phyloP scores from a whole-genome alignment of 2,888 invertebrate genomes.

The Chaetogeoica ovagalla region DNA sequence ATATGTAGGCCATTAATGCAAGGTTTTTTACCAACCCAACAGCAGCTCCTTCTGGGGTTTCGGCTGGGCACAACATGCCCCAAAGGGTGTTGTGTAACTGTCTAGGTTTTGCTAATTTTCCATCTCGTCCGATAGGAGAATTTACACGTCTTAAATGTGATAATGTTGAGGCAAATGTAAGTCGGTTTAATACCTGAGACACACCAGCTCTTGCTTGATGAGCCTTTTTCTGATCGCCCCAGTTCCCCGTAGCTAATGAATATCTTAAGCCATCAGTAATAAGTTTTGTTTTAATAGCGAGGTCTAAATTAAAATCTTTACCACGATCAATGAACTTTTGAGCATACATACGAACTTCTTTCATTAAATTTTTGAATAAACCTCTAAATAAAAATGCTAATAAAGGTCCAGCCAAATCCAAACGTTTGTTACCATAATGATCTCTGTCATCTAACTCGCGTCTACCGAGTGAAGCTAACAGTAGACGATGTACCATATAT shows the following conservation, averaged over 20 bases:
- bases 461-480: constrained; percentile 92
- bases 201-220: constrained; percentile 97
- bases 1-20: constrained; percentile 99
- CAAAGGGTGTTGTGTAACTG: constrained; percentile 98
- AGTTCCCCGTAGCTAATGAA: constrained; percentile 98
- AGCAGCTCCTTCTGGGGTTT: constrained; percentile 97
- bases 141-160: constrained; percentile 98
- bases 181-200: constrained; percentile 86
- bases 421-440: constrained; percentile 98
- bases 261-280: constrained; percentile 98
- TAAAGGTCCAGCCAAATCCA: constrained; percentile 96
- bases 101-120: constrained; percentile 97
- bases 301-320: constrained; percentile 96
- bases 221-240: constrained; percentile 99
- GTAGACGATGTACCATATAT: constrained; percentile 97
- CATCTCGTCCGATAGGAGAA: constrained; percentile 98
- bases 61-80: constrained; percentile 99
- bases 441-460: constrained; percentile 98
- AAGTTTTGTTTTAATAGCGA: constrained; percentile 94
- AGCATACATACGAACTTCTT: constrained; percentile 97
- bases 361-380: constrained; percentile 91
- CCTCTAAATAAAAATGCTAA: constrained; percentile 96
- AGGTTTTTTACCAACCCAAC: constrained; percentile 98
- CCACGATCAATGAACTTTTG: constrained; percentile 99
- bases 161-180: constrained; percentile 97